A percentile compares a stretch with the other conserved stretches of the same genome.
phyloP scores from a whole-genome alignment of 2,888 invertebrate genomes.

The Oxycera nigricornis region DNA sequence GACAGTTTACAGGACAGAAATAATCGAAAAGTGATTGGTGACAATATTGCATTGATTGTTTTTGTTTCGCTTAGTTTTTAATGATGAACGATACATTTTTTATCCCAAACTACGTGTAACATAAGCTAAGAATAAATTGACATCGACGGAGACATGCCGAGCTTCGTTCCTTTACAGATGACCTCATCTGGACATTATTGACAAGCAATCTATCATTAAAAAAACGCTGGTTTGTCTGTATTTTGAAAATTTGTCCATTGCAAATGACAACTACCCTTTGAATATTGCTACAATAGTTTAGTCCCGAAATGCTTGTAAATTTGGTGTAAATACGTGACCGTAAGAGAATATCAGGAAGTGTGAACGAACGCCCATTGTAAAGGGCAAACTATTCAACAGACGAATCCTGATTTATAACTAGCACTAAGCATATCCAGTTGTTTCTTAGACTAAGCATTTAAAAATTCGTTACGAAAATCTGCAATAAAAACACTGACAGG shows the following conservation, averaged over 20 bases:
- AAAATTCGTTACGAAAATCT: background rate
- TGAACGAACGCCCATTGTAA: background rate
- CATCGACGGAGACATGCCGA: too few species aligned
- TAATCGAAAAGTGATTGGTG: slow-evolving; percentile 45
- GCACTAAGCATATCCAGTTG: slow-evolving; percentile 4
- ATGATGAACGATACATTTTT: background rate
- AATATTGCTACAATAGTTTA: slow-evolving; percentile 12
- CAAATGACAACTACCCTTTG: background rate
- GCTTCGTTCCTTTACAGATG: too few species aligned
- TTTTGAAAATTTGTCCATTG: background rate
- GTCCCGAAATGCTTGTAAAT: slow-evolving; percentile 11
- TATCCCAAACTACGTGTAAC: background rate
- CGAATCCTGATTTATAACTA: background rate
- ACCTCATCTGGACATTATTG: background rate
- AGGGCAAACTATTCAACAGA: background rate
- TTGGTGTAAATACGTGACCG: background rate
- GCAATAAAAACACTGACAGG: background rate
- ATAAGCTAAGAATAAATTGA: background rate
- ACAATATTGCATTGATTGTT: slow-evolving; percentile 43
- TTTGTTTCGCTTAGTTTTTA: slow-evolving; percentile 7
- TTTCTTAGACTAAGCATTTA: background rate
- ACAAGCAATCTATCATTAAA: background rate
- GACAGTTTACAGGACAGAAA: background rate
- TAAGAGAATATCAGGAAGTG: background rate
- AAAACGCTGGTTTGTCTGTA: slow-evolving; percentile 19